Evolutionary conservation across 2,888 invertebrate genomes (phyloP), one percentile per base, ranked within the genome.

Genomic region (Sesia bembeciformis): DNA sequence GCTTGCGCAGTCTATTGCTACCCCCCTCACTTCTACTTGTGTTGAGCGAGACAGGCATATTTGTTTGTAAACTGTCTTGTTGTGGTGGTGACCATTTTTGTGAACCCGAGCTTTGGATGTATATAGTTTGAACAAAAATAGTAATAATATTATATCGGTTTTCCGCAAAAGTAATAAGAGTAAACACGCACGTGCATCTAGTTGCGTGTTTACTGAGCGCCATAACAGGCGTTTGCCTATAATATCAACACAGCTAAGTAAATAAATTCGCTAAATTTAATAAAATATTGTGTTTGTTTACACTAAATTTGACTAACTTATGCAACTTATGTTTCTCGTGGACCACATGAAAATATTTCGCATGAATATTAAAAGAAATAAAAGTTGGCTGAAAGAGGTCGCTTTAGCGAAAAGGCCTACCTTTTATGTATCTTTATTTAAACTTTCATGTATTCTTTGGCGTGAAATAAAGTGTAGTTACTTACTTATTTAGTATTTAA

Each of bases 1-100:
- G 70, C 64, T 62, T 68, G 70, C 67, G 56, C 56, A 51, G 54
- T 70, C 58, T 50, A 50, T 62, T 59, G 58, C 66, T 61, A 57
- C 80, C 78, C 72, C 23, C 60, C 63, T 81, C 68, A 53, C 61
- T 60, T 67, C 56, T 65, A 66, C 61, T 53, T 54, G 56, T 57
- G 58, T 54, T 40, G 68, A 76, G 72, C 67, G 78, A 70, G 78
- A 79, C 74, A 75, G 66, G 73, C 60, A 50, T 58, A 66, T 76
- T 79, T 85, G 81, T 83, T 86, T 80, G 79, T 84, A 82, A 83
- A 83, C 82, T 78, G 58, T 65, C 60, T 66, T 66, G 63, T 69
- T 49, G 52, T 59, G 58, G 54, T 58, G 56, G 58, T 59, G 60
- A 57, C 58, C 54, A 65, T 64, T 66, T 70, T 63, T 60, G 61